Evolutionary conservation across 2,888 invertebrate species (phyloP), one percentile per base, ranked within the genome.

Genomic region (Chymomyza procnemis): DNA sequence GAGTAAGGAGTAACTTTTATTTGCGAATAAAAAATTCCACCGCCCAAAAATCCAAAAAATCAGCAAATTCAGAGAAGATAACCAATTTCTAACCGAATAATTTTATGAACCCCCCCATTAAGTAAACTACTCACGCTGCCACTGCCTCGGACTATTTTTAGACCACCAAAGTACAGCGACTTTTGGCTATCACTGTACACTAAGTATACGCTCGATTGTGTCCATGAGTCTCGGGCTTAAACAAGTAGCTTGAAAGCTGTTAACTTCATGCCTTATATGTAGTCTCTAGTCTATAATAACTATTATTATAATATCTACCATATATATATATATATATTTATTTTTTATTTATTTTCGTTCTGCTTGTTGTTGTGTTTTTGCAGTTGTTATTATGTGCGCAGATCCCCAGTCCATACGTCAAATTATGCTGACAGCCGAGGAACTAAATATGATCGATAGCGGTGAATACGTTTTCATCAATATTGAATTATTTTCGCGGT

Each of bases 401-500:
- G 97, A 96, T 85, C 96, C 96, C 0, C 93, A 93, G 74, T 96
- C 96, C 2, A 96, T 99, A 56, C 93, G 99, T 64, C 95, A 98
- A 89, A 97, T 99, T 78, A 94, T 99, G 93, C 92, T 99, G 85
- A 97, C 97, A 6, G 99, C 99, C 1, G 96, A 97, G 81, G 96
- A 97, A 75, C 93, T 99, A 73, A 96, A 97, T 83, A 99, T 99
- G 97, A 96, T 97, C 76, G 95, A 96, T 66, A 96, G 96, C 68
- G 99, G 99, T 6, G 99, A 99, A 92, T 99, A 99, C 91, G 97
- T 98, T 62, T 98, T 99, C 93, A 97, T 99, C 92, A 99, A 98
- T 91, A 97, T 99, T 85, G 98, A 99, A 90, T 93, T 99, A 47
- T 98, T 97, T 91, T 97, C 97, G 77, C 97, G 97, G 99, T 99